A percentile compares a stretch with the other conserved stretches of the same genome.
phyloP scores from a whole-genome alignment of 2,888 invertebrate genomes.

The Thecocarcelia acutangulata region DNA sequence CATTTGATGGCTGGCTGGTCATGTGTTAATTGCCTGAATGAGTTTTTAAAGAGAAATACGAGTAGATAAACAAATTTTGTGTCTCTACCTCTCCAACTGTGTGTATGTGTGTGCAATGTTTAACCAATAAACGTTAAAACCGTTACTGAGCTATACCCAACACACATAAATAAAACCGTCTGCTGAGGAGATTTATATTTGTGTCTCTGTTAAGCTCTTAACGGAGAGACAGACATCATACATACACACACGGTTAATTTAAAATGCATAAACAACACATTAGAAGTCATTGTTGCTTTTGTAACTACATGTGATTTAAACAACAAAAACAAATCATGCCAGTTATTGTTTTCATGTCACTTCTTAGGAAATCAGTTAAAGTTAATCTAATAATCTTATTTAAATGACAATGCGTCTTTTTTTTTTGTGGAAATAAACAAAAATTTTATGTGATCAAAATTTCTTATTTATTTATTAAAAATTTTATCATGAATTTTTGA shows the following conservation, averaged over 20 bases:
- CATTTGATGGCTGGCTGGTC: constrained; percentile 27
- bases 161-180: constrained; percentile 24
- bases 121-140: constrained; percentile 27
- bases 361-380: constrained; percentile 35
- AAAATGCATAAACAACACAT: background rate
- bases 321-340: constrained; percentile 4
- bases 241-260: constrained; percentile 15
- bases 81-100: background rate
- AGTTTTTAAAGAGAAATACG: constrained; percentile 28
- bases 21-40: constrained; percentile 63
- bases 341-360: constrained; percentile 18
- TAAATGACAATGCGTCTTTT: constrained; percentile 43
- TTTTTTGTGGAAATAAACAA: background rate
- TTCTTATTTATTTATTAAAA: background rate
- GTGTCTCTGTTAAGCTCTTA: background rate
- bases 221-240: no score
- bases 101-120: background rate
- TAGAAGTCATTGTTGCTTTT: no score
- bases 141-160: constrained; percentile 20
- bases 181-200: background rate
- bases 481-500: constrained; percentile 8
- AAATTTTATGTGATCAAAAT: constrained; percentile 13
- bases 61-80: background rate
- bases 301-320: background rate
- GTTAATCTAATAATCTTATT: constrained; percentile 57